Evolutionary conservation across 2,797 vertebrate genomes (phyloP).

Genomic region (Cryptoblepharus egeriae): DNA sequence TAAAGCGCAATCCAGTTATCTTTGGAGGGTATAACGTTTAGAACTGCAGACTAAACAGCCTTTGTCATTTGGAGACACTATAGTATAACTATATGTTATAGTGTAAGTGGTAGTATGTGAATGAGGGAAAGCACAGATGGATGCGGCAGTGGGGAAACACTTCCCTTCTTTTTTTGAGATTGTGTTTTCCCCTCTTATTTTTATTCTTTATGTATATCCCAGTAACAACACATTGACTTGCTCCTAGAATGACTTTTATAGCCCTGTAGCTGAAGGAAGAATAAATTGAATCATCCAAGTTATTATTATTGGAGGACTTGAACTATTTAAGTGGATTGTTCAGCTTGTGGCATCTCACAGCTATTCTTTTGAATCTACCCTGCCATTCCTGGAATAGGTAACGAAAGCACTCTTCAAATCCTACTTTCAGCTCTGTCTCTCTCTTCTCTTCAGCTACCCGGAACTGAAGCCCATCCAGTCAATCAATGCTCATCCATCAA

Average conservation of each 20-base stretch:
- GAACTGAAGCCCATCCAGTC: slow-evolving; percentile 98
- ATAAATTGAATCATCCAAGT: not conserved
- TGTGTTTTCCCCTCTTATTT: not conserved
- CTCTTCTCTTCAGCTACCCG: slow-evolving; percentile 85
- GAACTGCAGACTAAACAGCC: not conserved
- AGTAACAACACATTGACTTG: not conserved
- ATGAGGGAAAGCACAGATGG: too few species aligned
- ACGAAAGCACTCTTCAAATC: not conserved
- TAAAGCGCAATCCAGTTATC: too few species aligned
- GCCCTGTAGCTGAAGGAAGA: not conserved
- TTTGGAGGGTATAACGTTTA: not conserved
- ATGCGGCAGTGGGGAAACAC: not conserved
- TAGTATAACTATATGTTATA: not conserved
- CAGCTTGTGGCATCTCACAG: not conserved
- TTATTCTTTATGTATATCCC: not conserved
- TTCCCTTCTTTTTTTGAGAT: too few species aligned
- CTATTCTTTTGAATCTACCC: not conserved
- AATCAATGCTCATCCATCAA: slow-evolving; percentile 97
- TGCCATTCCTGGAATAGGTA: not conserved
- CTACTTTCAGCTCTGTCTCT: slow-evolving; percentile 40
- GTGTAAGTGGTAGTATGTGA: not conserved
- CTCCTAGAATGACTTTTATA: not conserved
- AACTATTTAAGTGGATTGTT: not conserved
- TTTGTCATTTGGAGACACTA: not conserved
- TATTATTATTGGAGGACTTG: not conserved